phyloP scores from a whole-genome alignment of 1,140 invertebrate species.

The Aphis craccivora region DNA sequence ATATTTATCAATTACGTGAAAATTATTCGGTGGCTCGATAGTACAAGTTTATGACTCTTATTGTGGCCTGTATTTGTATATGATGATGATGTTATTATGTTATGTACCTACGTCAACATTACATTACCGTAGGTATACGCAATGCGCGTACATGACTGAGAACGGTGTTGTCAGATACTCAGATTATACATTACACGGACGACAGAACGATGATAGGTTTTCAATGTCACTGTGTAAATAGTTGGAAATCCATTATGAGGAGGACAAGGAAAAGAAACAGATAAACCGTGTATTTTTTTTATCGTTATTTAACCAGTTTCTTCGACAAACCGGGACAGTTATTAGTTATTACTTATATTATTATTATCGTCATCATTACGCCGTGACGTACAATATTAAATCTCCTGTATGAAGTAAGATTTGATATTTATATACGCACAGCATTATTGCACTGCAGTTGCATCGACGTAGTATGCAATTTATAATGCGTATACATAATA shows the following conservation, averaged over 20 bases:
- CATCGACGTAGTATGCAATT: not conserved
- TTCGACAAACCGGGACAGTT: not conserved
- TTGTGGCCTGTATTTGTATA: too few relatives aligned
- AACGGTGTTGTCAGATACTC: not conserved
- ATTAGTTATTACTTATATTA: not conserved
- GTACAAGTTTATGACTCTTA: not conserved
- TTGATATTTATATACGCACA: not conserved
- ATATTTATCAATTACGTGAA: not conserved
- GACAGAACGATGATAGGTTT: not conserved
- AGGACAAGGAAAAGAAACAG: not conserved
- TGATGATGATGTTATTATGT: not conserved
- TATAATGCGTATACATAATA: not conserved
- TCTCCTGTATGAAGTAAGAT: not conserved
- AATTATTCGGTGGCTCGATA: not conserved
- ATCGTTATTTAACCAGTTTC: not conserved
- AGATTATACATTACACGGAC: not conserved
- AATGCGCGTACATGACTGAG: not conserved
- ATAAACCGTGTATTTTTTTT: not conserved
- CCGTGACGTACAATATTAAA: not conserved
- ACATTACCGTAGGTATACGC: not conserved
- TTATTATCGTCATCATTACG: too few relatives aligned
- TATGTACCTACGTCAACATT: not conserved
- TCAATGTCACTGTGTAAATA: not conserved
- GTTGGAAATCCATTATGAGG: not conserved
- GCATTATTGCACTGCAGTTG: not conserved